Conservation (phyloP, 2,113 vertebrate species). For the Cyanocitta stelleri region DNA sequence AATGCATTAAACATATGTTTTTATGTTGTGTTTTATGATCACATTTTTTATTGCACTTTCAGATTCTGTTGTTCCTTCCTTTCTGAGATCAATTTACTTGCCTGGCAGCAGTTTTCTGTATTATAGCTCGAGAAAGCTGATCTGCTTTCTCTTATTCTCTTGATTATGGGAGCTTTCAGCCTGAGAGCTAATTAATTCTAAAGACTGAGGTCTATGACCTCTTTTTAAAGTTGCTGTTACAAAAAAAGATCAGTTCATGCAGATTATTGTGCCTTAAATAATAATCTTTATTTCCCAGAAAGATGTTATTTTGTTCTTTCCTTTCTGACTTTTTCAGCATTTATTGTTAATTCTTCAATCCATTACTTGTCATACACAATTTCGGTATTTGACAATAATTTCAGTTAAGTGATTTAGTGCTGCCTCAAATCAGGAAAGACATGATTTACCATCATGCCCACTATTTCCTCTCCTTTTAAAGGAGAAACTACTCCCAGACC, state of each 20-base stretch:
- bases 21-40: conserved; percentile 41
- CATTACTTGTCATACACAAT: neutral
- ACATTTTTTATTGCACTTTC: conserved; percentile 29
- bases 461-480: neutral
- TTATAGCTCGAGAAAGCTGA: neutral
- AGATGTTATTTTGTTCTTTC: neutral
- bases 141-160: neutral
- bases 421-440: neutral
- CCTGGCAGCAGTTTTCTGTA: conserved; percentile 12
- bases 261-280: neutral
- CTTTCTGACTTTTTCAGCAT: neutral
- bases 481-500: neutral
- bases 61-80: conserved; percentile 26
- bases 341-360: neutral
- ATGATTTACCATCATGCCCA: neutral
- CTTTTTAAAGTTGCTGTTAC: neutral
- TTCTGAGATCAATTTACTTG: conserved; percentile 22
- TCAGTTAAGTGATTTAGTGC: neutral
- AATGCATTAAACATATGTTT: conserved; percentile 55
- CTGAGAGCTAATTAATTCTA: neutral
- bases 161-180: conserved; percentile 32
- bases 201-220: neutral
- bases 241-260: neutral
- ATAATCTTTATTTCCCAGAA: neutral
- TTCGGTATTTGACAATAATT: neutral